These are phyloP conservation scores for Pollenia griseotomentosa DNA, from an alignment of 2,888 invertebrate species.

Conservation along the genomic window DNA sequence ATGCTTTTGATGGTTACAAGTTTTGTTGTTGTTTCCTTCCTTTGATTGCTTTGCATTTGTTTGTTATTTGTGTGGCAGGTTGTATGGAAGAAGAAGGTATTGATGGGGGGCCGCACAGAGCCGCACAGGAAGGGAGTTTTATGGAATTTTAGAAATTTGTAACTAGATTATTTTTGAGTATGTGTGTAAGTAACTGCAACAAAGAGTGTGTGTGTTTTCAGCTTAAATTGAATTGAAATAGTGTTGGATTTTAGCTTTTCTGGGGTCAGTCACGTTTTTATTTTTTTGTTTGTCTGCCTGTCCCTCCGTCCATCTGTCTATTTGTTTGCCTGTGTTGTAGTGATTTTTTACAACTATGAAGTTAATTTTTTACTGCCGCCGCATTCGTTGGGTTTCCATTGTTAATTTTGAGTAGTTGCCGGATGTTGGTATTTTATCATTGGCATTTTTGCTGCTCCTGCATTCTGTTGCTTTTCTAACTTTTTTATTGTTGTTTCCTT, in stretches of 20 bases:
- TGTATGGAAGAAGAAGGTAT: background rate
- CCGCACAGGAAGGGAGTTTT: conserved; percentile 1
- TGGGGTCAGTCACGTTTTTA: conserved; percentile 68
- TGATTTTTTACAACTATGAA: conserved; percentile 67
- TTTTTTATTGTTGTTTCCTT: conserved; percentile 34
- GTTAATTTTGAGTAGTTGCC: conserved; percentile 77
- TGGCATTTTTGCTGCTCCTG: conserved; percentile 66
- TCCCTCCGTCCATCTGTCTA: background rate
- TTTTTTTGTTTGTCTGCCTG: conserved; percentile 45
- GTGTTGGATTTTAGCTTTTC: conserved; percentile 78
- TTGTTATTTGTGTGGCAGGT: conserved; percentile 37
- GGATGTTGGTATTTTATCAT: conserved; percentile 75
- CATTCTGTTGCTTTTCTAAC: conserved; percentile 39
- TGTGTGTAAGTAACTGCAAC: conserved; percentile 9
- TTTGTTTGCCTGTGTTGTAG: conserved; percentile 50
- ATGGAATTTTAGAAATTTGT: conserved; percentile 65
- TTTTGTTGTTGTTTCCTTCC: conserved; percentile 41
- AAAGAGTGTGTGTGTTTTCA: conserved; percentile 14
- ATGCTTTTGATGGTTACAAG: conserved; percentile 69
- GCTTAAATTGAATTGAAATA: conserved; percentile 79
- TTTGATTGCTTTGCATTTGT: conserved; percentile 57
- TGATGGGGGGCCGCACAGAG: no score
- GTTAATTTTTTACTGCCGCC: conserved; percentile 60
- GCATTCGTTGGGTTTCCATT: conserved; percentile 74
- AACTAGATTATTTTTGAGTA: conserved; percentile 50